Evolutionary conservation across 2,888 invertebrate species (phyloP).

Genomic region (Drosophila vallismaia): DNA sequence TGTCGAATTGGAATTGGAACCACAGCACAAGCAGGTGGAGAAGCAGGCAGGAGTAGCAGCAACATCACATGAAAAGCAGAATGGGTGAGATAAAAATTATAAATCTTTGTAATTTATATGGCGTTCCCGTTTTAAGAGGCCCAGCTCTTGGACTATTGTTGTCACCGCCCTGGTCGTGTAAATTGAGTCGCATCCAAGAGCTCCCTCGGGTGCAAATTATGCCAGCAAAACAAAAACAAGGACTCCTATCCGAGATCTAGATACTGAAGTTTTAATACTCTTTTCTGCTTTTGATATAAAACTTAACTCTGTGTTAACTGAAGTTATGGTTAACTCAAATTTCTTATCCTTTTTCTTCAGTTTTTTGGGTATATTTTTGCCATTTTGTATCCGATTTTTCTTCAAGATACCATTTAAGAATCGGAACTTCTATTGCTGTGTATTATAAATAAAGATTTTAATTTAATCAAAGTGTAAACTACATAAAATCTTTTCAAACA

Average conservation of each 20-base stretch:
- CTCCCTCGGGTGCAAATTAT: conserved; percentile 50
- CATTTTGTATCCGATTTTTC: too few relatives aligned
- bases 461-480: too few relatives aligned
- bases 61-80: conserved; percentile 54
- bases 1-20: conserved; percentile 54
- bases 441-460: too few relatives aligned
- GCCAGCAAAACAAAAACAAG: conserved; percentile 45
- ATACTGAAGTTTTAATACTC: conserved; percentile 2
- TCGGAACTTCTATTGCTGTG: too few relatives aligned
- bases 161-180: conserved; percentile 34
- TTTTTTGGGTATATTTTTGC: too few relatives aligned
- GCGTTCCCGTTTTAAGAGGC: conserved; percentile 32
- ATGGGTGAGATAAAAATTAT: conserved; percentile 57
- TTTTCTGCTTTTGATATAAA: background rate
- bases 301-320: too few relatives aligned
- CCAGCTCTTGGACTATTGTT: conserved; percentile 27
- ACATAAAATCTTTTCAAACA: too few relatives aligned
- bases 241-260: background rate
- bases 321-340: too few relatives aligned
- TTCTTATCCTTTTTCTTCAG: too few relatives aligned
- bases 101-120: conserved; percentile 74
- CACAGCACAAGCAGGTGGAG: too few relatives aligned
- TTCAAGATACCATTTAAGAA: too few relatives aligned
- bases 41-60: conserved; percentile 20
- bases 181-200: conserved; percentile 40